These are phyloP conservation scores for Apomyelois bistriatella DNA, from an alignment of 2,888 invertebrate genomes.

Conservation along the genomic window DNA sequence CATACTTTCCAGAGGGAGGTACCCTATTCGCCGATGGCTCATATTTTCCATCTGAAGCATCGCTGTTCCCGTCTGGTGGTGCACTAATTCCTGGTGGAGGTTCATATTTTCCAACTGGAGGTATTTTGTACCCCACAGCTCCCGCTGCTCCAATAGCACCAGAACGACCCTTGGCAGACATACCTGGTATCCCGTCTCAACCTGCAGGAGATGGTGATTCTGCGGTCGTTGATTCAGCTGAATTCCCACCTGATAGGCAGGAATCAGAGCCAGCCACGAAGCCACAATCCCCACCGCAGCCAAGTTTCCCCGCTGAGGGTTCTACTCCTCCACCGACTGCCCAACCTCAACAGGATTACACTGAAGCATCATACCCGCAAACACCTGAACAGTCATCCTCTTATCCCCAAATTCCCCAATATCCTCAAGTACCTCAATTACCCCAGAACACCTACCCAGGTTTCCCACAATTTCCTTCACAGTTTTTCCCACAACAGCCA, in stretches of 20 bases:
- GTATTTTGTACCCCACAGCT: conserved; percentile 5
- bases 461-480: conserved; percentile 21
- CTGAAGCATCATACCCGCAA: conserved; percentile 16
- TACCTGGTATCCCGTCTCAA: conserved; percentile 32
- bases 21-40: conserved; percentile 5
- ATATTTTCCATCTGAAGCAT: not conserved
- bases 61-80: conserved; percentile 13
- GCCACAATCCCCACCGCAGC: conserved; percentile 29
- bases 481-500: conserved; percentile 20
- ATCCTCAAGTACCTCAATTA: not conserved
- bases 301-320: not conserved
- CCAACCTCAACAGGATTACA: not conserved
- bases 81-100: conserved; percentile 10
- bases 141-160: conserved; percentile 13
- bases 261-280: conserved; percentile 26
- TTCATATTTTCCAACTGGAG: conserved; percentile 9
- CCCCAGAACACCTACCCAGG: conserved; percentile 29
- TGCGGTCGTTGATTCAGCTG: conserved; percentile 64
- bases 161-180: conserved; percentile 23
- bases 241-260: conserved; percentile 38
- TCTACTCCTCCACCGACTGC: conserved; percentile 11
- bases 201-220: conserved; percentile 55
- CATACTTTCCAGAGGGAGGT: conserved; percentile 39
- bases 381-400: conserved; percentile 22
- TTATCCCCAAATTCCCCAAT: conserved; percentile 31